phyloP scores from a whole-genome alignment of 1,140 invertebrate species.

The Dinoponera quadriceps region DNA sequence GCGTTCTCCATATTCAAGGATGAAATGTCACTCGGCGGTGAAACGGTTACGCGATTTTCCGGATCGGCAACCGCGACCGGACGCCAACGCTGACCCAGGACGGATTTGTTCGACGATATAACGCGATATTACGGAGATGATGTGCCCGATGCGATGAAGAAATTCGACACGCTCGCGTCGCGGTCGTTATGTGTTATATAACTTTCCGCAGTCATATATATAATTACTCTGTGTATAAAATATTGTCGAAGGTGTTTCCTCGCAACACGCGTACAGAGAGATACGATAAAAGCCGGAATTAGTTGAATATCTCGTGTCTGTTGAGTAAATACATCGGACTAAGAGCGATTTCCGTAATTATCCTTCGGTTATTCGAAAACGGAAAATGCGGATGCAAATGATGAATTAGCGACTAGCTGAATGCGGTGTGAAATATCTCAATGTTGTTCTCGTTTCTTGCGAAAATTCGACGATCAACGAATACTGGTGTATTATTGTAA shows the following conservation, averaged over 20 bases:
- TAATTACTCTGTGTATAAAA: background rate
- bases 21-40: background rate
- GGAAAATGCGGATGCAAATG: constrained; percentile 2
- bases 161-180: constrained; percentile 2
- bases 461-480: background rate
- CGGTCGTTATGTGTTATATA: constrained; percentile 41
- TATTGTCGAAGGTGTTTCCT: background rate
- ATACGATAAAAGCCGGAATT: background rate
- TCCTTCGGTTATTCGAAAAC: background rate
- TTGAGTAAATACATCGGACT: background rate
- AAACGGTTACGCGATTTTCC: background rate
- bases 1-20: background rate
- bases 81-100: background rate
- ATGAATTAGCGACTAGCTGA: background rate
- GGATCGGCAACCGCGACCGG: background rate
- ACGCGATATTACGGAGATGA: background rate
- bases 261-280: background rate
- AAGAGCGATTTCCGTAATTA: background rate
- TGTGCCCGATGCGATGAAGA: constrained; percentile 5
- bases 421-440: background rate
- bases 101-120: background rate
- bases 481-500: constrained; percentile 2
- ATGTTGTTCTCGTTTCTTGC: background rate
- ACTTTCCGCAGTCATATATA: constrained; percentile 11
- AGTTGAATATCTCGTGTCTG: background rate